Base-by-base conservation (phyloP, 1,140 invertebrate genomes). In the Saccostrea echinata region DNA sequence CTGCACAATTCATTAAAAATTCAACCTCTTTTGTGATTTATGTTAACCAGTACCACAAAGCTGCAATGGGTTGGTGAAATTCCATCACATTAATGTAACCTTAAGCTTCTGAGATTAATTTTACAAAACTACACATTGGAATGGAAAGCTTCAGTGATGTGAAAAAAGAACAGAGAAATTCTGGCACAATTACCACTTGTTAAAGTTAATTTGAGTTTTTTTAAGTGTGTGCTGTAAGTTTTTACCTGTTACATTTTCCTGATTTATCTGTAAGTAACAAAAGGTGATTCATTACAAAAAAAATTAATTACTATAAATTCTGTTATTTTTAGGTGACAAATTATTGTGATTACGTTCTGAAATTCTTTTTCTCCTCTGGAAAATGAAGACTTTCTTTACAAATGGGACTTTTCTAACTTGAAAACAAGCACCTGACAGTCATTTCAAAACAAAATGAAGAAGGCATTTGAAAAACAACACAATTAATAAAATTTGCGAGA, bases 1-100 rank as follows among this genome's bases (percentile, higher is more conserved):
- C 68, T 76, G 68, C 68, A 76, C 68, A 27, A 76, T 76, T 76
- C 68, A 76, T 76, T 76, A 76, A 76, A 76, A 76, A 76, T 76
- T 76, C 68, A n/a, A 76, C 24, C 68, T 33, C 68, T 76, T 30
- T 76, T 76, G 68, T 76, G 68, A 76, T 76, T 76, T 76, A 30
- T 76, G 68, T 27, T 76, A 76, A 76, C 68, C 68, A 76, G 68
- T 13, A 13, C 30, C 27, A 27, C 68, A 76, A 76, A 76, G 68
- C 68, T 76, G 68, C 68, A 76, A 76, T 76, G 27, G 64, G 68
- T 76, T 30, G 68, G 30, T 76, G 68, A 76, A 76, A 76, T 76
- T 30, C 68, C 24, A 11, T 27, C 68, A 76, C 68, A 30, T 76
- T 76, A 76, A 33, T 76, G 68, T 76, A 76, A 61, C 55, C n/a